These are phyloP conservation scores for Macrophya alboannulata DNA, from an alignment of 2,888 invertebrate genomes.

Conservation along the genomic window DNA sequence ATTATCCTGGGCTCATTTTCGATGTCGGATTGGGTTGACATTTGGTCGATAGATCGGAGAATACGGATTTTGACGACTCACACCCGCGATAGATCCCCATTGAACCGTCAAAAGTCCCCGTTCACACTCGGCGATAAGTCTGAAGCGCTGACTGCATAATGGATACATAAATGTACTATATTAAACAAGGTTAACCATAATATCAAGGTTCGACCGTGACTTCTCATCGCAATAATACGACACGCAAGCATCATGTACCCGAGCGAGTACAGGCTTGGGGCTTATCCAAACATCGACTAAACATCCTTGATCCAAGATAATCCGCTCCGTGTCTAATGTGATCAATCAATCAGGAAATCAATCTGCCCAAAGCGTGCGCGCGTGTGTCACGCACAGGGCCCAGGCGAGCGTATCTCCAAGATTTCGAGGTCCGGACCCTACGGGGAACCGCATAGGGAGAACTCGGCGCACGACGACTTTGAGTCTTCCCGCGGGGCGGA, in stretches of 20 bases:
- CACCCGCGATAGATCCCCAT: constrained; percentile 22
- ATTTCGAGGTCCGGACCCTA: constrained; percentile 37
- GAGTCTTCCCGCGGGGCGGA: background rate
- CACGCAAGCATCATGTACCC: constrained; percentile 41
- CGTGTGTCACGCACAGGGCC: constrained; percentile 51
- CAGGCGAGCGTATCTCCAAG: constrained; percentile 18
- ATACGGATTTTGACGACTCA: constrained; percentile 39
- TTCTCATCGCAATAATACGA: constrained; percentile 12
- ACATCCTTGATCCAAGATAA: constrained; percentile 58
- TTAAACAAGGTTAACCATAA: constrained; percentile 38
- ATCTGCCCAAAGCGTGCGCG: constrained; percentile 50
- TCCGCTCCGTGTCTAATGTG: constrained; percentile 58
- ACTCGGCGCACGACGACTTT: constrained; percentile 26
- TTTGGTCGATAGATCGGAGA: constrained; percentile 35
- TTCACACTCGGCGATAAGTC: constrained; percentile 10
- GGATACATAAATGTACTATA: background rate
- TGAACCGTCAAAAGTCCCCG: constrained; percentile 32
- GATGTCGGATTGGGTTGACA: constrained; percentile 32
- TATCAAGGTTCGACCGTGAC: constrained; percentile 26
- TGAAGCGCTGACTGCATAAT: constrained; percentile 40
- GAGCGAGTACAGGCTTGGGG: constrained; percentile 35
- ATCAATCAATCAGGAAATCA: constrained; percentile 59
- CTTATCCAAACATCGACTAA: constrained; percentile 59
- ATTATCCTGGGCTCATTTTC: constrained; percentile 31
- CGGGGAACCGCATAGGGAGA: constrained; percentile 25